These are phyloP conservation scores for Momotus momota DNA, from an alignment of 2,797 vertebrate genomes.

Conservation along the genomic window DNA sequence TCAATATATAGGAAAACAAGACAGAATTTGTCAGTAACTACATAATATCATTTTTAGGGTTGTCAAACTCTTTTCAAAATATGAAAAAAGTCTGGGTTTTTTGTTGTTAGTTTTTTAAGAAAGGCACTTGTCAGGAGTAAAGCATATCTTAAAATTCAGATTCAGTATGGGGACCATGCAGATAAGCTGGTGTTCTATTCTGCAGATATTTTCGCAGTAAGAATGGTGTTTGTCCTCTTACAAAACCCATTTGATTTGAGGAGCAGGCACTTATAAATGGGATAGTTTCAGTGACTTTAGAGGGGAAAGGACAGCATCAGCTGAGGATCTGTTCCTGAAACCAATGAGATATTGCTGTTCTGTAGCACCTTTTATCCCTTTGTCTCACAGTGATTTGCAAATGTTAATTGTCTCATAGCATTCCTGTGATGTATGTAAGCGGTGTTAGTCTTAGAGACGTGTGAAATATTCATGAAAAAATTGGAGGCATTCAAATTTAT, in stretches of 20 bases:
- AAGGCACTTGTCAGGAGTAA: neutral
- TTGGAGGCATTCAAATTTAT: neutral
- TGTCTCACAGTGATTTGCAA: conserved; percentile 47
- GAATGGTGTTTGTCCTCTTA: neutral
- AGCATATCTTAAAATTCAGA: neutral
- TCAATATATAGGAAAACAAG: neutral
- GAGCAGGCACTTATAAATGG: neutral
- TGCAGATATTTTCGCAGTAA: neutral
- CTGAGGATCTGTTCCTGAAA: conserved; percentile 6
- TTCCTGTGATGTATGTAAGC: conserved; percentile 32
- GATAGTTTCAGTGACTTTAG: neutral
- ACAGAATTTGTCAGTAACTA: neutral
- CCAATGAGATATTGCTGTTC: neutral
- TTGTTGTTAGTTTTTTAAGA: too few species aligned
- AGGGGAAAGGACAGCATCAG: neutral
- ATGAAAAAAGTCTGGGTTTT: too few species aligned
- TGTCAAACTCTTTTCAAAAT: too few species aligned
- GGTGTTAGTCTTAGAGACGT: conserved; percentile 37
- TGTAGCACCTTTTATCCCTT: conserved; percentile 25
- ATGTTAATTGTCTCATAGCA: conserved; percentile 45
- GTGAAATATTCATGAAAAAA: conserved; percentile 57
- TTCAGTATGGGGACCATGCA: neutral
- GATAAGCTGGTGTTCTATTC: neutral
- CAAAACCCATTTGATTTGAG: neutral
- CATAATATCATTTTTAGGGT: neutral